Base-by-base conservation (phyloP, 1,140 invertebrate species). In the Drosophila ironensis region DNA sequence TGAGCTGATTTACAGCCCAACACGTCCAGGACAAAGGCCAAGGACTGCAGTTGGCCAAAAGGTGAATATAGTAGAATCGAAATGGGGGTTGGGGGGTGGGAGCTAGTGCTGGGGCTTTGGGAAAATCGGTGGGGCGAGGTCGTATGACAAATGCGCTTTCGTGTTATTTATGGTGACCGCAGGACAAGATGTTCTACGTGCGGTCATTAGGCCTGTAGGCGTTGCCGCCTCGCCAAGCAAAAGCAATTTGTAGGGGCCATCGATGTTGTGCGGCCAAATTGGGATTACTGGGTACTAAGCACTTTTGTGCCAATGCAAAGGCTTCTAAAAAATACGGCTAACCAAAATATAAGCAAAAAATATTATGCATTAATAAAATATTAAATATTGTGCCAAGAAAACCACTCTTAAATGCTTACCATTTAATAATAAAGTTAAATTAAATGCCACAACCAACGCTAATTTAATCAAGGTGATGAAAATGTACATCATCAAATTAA, bases 1-100 rank as follows among this genome's bases (percentile, higher is more conserved):
- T 87, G 84, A 87, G 84, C 77, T 87, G 84, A 87, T 87, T 87
- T 87, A 87, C 82, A 69, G 63, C 70, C 84, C 66, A 82, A 82
- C 64, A 72, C 41, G 69, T 71, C 59, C 37, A 27, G 42, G 69
- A 38, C 69, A 73, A 73, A 74, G 46, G 68, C 69, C 63, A 64
- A 73, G 53, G 57, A 77, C 61, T 84, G 77, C 73, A 72, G 67
- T 75, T 70, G 33, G 56, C 56, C 56, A 16, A 63, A 63, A 63
- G 59, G 59, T 63, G 59, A 63, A 19, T 63, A 37, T 12, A 11
- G 11, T 11, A 12, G 30, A 16, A 11, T 9, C 35, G 25, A 30
- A n/a, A n/a, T n/a, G n/a, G n/a, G n/a, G n/a, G n/a, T n/a, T n/a
- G n/a, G n/a, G n/a, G n/a, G n/a, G n/a, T n/a, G n/a, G n/a, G n/a